Percentiles rank a stretch among this genome's conserved stretches.
These are phyloP conservation scores for Heterotis niloticus DNA, from an alignment of 2,113 vertebrate species.

Conservation along the genomic window DNA sequence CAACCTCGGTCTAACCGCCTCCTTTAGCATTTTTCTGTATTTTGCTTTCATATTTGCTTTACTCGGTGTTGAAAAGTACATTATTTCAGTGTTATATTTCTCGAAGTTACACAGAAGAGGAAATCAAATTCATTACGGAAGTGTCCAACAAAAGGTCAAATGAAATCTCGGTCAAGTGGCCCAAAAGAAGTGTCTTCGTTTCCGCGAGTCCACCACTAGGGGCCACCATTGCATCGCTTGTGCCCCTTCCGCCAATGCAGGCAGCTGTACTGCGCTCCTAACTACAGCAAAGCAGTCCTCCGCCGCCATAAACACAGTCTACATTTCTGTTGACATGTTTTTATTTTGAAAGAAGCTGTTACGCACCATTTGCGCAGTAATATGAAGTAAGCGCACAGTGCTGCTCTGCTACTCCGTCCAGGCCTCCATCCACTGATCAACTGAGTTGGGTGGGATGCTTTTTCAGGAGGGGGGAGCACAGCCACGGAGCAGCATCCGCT, in stretches of 20 bases:
- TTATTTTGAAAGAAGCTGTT: background rate
- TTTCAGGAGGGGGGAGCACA: background rate
- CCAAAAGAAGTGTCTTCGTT: background rate
- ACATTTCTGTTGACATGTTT: background rate
- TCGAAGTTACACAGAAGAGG: too few relatives aligned
- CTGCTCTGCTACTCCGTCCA: too few relatives aligned
- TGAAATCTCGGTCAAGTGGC: background rate
- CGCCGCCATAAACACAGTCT: background rate
- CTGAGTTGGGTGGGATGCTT: background rate
- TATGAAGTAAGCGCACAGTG: background rate
- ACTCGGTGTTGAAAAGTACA: too few relatives aligned
- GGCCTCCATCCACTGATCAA: background rate
- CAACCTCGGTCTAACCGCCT: too few relatives aligned
- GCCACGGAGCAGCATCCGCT: background rate
- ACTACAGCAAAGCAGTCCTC: background rate
- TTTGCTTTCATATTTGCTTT: too few relatives aligned
- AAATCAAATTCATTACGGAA: too few relatives aligned
- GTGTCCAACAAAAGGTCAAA: too few relatives aligned
- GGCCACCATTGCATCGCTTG: constrained; percentile 16
- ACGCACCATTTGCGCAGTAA: background rate
- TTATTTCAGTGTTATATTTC: too few relatives aligned
- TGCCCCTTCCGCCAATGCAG: background rate
- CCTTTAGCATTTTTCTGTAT: too few relatives aligned
- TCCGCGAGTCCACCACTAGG: constrained; percentile 5
- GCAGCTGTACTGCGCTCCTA: background rate